Evolutionary conservation across 2,797 vertebrate genomes (phyloP), one percentile per base, ranked within the genome.

Genomic region (Anguilla anguilla): DNA sequence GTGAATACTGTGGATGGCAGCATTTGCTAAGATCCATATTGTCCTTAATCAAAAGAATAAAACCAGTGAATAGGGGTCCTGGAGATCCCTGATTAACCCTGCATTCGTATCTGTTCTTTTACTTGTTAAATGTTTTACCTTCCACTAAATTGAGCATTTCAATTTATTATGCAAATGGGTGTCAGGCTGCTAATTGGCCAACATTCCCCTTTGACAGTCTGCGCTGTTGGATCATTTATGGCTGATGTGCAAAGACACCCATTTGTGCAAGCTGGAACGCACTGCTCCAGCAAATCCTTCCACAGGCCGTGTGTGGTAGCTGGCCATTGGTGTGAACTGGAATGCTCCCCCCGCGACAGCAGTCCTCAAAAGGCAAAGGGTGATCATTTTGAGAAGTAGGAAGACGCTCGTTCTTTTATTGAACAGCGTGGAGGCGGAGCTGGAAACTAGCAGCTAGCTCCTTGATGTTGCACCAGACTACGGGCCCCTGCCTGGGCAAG

Each of bases 1-100:
- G 2, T 9, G 46, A 82, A 82, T 82, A 6, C 19, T n/a, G 17
- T 2, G 6, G 19, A 11, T n/a, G 6, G 35, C 72, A 43, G 2
- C 31, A 11, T 77, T 77, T 43, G 35, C 35, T n/a, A 77, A 77
- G 72, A 77, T 77, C 46, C 79, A 82, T 82, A 82, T 82, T 49
- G 43, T 51, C 79, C 43, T 82, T 25, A 51, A 49, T 82, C 43
- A 82, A 82, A 51, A 82, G 43, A 51, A 25, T 49, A 2, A 51
- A 82, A n/a, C 43, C 46, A 2, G 10, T 6, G n/a, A 35, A 57
- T 31, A 57, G 53, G 5, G 13, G 46, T 49, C 2, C 17, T 2
- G 53, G n/a, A 57, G 51, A 15, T 6, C 2, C 22, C 83, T 55
- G 53, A 57, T 84, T 49, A 57, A 49, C 83, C 2, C n/a, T 17